Evolutionary conservation across 2,888 invertebrate species (phyloP).

Genomic region (Tachina lurida): DNA sequence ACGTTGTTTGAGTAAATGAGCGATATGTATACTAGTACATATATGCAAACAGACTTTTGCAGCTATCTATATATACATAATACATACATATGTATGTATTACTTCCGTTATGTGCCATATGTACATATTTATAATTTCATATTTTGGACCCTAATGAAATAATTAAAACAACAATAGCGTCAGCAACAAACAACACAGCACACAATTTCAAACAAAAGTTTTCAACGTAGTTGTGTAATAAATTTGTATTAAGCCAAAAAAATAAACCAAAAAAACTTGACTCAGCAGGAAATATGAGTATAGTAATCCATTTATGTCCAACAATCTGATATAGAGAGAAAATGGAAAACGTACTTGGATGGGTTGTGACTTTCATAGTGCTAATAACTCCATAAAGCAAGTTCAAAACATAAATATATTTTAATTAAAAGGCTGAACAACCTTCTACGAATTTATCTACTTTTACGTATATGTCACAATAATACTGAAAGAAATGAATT

Average conservation of each 20-base stretch:
- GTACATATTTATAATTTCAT: slow-evolving; percentile 51
- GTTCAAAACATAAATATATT: no score
- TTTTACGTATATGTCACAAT: no score
- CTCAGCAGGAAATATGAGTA: slow-evolving; percentile 26
- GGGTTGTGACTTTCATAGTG: neutral
- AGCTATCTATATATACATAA: neutral
- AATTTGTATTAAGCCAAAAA: neutral
- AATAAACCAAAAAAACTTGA: neutral
- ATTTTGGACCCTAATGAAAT: slow-evolving; percentile 43
- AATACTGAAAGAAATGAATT: no score
- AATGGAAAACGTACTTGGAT: neutral
- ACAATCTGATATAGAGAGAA: neutral
- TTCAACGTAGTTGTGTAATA: slow-evolving; percentile 9
- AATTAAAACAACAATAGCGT: slow-evolving; percentile 30
- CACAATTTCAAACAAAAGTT: neutral
- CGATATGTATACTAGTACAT: no score
- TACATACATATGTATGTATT: neutral
- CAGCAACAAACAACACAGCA: neutral
- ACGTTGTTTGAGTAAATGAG: no score
- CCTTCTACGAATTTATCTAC: no score
- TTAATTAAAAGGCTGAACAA: no score
- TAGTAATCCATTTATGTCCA: neutral
- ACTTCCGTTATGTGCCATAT: neutral
- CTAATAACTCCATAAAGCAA: no score
- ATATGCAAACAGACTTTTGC: no score